Conservation (phyloP, 2,888 invertebrate species). For the Malacosoma neustria region DNA sequence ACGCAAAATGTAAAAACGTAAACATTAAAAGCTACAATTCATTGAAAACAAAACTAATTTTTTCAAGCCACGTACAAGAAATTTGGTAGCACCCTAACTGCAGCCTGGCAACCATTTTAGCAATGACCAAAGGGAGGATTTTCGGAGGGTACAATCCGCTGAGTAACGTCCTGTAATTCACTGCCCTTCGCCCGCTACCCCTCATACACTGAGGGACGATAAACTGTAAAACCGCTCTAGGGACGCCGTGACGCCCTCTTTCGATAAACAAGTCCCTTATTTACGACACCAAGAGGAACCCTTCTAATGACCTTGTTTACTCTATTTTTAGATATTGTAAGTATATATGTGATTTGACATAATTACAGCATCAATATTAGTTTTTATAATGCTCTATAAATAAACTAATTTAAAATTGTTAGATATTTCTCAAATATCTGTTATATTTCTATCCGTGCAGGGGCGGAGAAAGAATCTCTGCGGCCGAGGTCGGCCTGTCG, state of each 20-base stretch:
- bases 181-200: conserved; percentile 43
- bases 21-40: too few species aligned
- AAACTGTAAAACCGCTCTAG: conserved; percentile 70
- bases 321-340: background rate
- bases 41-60: too few species aligned
- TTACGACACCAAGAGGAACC: conserved; percentile 64
- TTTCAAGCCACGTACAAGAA: too few species aligned
- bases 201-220: conserved; percentile 52
- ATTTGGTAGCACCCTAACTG: background rate
- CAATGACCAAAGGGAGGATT: conserved; percentile 23
- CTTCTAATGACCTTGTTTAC: conserved; percentile 33
- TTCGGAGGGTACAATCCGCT: conserved; percentile 49
- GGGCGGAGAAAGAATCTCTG: too few species aligned
- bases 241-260: conserved; percentile 48
- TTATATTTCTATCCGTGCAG: too few species aligned
- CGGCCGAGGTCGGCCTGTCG: too few species aligned
- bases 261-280: conserved; percentile 68
- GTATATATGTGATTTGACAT: background rate
- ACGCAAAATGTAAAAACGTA: too few species aligned
- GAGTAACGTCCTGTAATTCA: conserved; percentile 59
- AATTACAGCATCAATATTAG: too few species aligned
- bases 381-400: too few species aligned
- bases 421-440: too few species aligned
- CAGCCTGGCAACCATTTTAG: conserved; percentile 3
- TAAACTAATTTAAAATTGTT: too few species aligned